phyloP scores from a whole-genome alignment of 2,888 invertebrate genomes.

The Drosophila ustulata region DNA sequence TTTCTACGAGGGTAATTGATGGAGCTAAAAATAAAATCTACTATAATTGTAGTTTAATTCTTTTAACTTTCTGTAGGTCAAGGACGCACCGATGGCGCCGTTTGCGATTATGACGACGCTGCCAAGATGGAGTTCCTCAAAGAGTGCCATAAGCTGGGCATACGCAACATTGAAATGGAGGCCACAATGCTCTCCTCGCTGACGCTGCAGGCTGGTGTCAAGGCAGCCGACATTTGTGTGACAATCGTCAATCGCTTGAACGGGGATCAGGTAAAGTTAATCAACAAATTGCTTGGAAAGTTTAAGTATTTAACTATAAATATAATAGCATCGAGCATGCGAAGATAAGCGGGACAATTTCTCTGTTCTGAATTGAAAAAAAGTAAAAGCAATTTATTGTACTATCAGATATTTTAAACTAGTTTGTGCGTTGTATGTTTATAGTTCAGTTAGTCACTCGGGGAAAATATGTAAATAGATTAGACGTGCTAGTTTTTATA shows the following conservation, averaged over 20 bases:
- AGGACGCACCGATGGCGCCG: constrained; percentile 91
- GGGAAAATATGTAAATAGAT: too few species aligned
- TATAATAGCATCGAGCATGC: too few species aligned
- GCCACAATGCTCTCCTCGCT: constrained; percentile 90
- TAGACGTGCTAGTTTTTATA: too few species aligned
- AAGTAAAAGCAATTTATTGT: too few species aligned
- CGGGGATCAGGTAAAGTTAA: constrained; percentile 88
- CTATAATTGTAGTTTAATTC: not conserved
- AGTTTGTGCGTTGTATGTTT: too few species aligned
- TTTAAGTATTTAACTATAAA: too few species aligned
- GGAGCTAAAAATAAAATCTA: not conserved
- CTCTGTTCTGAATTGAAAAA: too few species aligned
- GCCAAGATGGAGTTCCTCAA: constrained; percentile 89
- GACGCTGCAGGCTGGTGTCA: constrained; percentile 88
- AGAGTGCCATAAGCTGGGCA: constrained; percentile 86
- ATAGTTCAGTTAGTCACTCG: too few species aligned
- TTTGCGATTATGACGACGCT: constrained; percentile 88
- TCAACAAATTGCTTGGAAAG: not conserved
- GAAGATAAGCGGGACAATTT: too few species aligned
- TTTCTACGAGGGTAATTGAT: constrained; percentile 90
- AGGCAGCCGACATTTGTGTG: constrained; percentile 90
- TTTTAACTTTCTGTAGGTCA: constrained; percentile 86
- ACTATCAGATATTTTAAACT: too few species aligned
- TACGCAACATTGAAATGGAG: constrained; percentile 93
- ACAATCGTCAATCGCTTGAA: constrained; percentile 89